Conservation (phyloP, 2,113 vertebrate genomes). For the Pycnonotus jocosus region DNA sequence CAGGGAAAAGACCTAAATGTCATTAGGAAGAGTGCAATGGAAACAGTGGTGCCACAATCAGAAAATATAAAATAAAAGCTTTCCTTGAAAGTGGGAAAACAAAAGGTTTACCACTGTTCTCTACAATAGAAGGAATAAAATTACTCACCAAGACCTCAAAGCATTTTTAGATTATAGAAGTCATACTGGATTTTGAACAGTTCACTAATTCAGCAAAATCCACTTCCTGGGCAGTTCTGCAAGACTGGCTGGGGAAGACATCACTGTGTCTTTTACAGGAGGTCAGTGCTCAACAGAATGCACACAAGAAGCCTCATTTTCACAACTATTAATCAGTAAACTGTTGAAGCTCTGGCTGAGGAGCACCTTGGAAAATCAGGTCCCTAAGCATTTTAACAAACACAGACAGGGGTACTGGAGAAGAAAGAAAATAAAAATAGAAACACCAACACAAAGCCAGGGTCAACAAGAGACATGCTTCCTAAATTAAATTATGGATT, state of each 20-base stretch:
- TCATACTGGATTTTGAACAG: neutral
- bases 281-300: neutral
- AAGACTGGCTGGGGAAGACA: neutral
- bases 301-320: neutral
- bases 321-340: neutral
- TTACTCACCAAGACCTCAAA: neutral
- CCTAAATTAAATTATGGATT: neutral
- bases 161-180: neutral
- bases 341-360: neutral
- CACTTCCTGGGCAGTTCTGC: neutral
- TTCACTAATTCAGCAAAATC: neutral
- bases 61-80: neutral
- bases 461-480: neutral
- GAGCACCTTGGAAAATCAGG: neutral
- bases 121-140: neutral
- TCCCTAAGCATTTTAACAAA: neutral
- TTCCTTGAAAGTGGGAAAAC: neutral
- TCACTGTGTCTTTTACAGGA: neutral
- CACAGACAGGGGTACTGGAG: neutral
- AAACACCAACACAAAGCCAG: neutral
- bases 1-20: conserved; percentile 10
- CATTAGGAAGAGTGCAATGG: neutral
- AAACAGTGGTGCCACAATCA: neutral
- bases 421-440: neutral
- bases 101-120: neutral